A percentile compares a stretch with the other conserved stretches of the same genome.
Evolutionary conservation across 2,113 vertebrate species (phyloP).

Genomic region (Chaenogobius annularis): DNA sequence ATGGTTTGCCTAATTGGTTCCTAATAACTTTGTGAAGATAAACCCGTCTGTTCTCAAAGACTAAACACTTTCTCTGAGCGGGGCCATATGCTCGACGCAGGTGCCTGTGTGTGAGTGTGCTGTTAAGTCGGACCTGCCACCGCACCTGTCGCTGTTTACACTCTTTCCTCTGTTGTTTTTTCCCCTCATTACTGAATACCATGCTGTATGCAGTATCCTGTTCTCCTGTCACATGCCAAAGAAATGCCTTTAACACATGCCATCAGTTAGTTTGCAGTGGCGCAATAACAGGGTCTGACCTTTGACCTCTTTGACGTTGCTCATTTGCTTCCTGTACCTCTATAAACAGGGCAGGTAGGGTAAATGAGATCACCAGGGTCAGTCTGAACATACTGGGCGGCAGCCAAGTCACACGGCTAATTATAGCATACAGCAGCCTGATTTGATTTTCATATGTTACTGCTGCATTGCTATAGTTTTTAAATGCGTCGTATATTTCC

Average conservation of each 20-base stretch:
- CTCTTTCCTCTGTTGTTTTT: constrained; percentile 56
- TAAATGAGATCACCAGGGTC: constrained; percentile 57
- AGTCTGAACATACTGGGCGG: constrained; percentile 33
- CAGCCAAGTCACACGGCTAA: constrained; percentile 39
- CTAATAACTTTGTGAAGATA: constrained; percentile 30
- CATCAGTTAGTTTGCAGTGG: constrained; percentile 34
- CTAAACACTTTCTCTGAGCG: constrained; percentile 51
- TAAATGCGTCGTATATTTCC: background rate
- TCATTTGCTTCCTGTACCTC: constrained; percentile 63
- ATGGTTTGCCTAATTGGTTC: constrained; percentile 19
- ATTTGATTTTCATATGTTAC: background rate
- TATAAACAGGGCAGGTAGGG: constrained; percentile 52
- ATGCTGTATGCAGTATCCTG: constrained; percentile 42
- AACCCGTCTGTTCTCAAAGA: constrained; percentile 51
- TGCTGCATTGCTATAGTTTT: background rate
- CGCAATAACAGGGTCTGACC: constrained; percentile 59
- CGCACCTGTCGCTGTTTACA: constrained; percentile 73
- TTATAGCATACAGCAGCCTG: constrained; percentile 32
- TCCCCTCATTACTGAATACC: constrained; percentile 73
- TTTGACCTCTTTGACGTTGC: constrained; percentile 51
- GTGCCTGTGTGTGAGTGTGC: constrained; percentile 27
- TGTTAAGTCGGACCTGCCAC: constrained; percentile 47
- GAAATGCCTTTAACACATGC: constrained; percentile 37
- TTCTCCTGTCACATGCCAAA: constrained; percentile 25
- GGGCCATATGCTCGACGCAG: constrained; percentile 57